Percentiles rank a stretch among this genome's conserved stretches.
Evolutionary conservation across 2,797 vertebrate species (phyloP).

Genomic region (Octomys mimax): DNA sequence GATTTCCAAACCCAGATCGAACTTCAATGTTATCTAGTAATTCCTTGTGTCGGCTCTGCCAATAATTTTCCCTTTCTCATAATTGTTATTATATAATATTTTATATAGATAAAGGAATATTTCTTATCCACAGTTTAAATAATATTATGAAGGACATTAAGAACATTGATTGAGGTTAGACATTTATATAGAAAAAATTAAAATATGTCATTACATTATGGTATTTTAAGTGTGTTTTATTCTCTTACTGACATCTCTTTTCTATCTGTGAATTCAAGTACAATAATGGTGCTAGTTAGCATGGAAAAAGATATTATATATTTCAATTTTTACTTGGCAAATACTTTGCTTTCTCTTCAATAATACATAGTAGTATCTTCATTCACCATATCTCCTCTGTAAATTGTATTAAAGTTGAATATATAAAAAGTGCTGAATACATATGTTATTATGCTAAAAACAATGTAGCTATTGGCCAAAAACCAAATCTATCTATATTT

Average conservation of each 20-base stretch:
- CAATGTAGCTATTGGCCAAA: constrained; percentile 18
- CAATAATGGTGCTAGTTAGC: neutral
- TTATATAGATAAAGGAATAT: neutral
- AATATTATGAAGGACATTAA: neutral
- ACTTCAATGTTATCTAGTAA: constrained; percentile 54
- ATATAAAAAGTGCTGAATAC: constrained; percentile 35
- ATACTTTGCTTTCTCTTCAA: constrained; percentile 47
- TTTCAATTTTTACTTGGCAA: constrained; percentile 52
- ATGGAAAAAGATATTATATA: neutral
- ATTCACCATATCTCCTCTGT: neutral
- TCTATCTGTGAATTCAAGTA: constrained; percentile 28
- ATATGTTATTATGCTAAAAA: constrained; percentile 41
- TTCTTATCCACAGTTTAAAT: neutral
- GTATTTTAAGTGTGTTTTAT: constrained; percentile 45
- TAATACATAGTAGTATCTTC: neutral
- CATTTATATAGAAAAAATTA: constrained; percentile 25
- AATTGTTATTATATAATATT: constrained; percentile 19
- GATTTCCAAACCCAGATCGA: constrained; percentile 20
- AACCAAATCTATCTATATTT: constrained; percentile 50
- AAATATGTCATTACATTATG: neutral
- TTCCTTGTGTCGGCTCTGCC: neutral
- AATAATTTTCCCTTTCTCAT: constrained; percentile 12
- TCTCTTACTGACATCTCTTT: neutral
- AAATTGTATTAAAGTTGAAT: constrained; percentile 26
- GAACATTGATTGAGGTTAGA: neutral